phyloP scores from a whole-genome alignment of 2,113 vertebrate species.

The Euleptes europaea region DNA sequence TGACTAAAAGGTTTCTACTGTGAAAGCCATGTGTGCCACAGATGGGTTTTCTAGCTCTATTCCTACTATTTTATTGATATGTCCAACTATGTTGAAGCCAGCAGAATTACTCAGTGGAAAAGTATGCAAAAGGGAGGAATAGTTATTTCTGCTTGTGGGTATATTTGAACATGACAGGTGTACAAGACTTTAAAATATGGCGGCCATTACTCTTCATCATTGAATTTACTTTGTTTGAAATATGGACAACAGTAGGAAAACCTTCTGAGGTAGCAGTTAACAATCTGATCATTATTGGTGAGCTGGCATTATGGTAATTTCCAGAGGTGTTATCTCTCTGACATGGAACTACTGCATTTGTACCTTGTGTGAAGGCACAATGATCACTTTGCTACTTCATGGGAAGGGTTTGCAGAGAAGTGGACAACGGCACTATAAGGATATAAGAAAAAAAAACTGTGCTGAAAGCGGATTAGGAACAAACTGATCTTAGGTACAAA shows the following conservation, averaged over 20 bases:
- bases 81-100: background rate
- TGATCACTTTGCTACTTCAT: background rate
- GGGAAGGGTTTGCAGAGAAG: background rate
- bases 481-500: no score
- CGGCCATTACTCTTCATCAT: background rate
- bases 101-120: background rate
- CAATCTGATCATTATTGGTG: background rate
- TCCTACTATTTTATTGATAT: background rate
- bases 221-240: background rate
- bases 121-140: background rate
- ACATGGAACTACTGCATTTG: background rate
- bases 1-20: conserved; percentile 19
- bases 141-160: background rate
- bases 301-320: background rate
- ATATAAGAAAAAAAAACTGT: no score
- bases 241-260: background rate
- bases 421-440: background rate
- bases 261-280: background rate
- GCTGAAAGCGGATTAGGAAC: no score
- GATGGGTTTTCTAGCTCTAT: background rate
- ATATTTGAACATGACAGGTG: background rate
- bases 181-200: background rate
- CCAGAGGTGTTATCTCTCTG: no score
- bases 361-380: background rate
- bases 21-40: conserved; percentile 34